Conservation (phyloP, 2,113 vertebrate species). For the Otocyon megalotis region DNA sequence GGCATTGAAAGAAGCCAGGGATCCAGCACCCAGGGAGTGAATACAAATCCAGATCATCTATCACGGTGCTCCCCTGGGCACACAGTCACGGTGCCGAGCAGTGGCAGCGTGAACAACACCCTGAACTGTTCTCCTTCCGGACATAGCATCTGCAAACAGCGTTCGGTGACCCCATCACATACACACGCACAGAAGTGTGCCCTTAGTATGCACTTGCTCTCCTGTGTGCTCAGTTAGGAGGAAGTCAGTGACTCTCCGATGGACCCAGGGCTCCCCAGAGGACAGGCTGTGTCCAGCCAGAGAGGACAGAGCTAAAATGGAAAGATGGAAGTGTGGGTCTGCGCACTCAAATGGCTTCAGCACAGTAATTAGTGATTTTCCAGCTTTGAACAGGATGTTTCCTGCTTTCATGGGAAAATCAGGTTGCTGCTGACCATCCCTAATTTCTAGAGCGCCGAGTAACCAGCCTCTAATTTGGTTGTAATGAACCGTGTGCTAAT, state of each 20-base stretch:
- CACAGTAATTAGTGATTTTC: constrained; percentile 74
- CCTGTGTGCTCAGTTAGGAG: not conserved
- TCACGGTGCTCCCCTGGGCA: not conserved
- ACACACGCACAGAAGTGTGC: not conserved
- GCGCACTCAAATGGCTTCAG: constrained; percentile 66
- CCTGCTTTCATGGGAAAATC: constrained; percentile 82
- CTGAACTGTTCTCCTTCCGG: rapidly evolving
- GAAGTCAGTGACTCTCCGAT: not conserved
- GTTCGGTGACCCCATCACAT: not conserved
- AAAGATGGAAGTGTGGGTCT: constrained; percentile 44
- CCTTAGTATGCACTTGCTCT: rapidly evolving
- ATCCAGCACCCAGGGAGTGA: rapidly evolving
- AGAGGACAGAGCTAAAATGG: constrained; percentile 36
- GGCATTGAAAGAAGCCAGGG: not conserved
- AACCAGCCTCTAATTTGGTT: constrained; percentile 70
- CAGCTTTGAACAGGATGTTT: constrained; percentile 35
- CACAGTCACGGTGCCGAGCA: rapidly evolving
- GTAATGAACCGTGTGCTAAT: constrained; percentile 82
- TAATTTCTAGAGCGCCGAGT: constrained; percentile 75
- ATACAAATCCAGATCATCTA: rapidly evolving
- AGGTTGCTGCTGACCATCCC: constrained; percentile 78
- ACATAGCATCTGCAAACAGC: not conserved
- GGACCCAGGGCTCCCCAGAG: not conserved
- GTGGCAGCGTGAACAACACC: not conserved
- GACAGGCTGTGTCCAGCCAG: not conserved